Percentiles rank a stretch among this genome's conserved stretches.
Evolutionary conservation across 1,140 invertebrate genomes (phyloP).

Genomic region (Nephotettix cincticeps): DNA sequence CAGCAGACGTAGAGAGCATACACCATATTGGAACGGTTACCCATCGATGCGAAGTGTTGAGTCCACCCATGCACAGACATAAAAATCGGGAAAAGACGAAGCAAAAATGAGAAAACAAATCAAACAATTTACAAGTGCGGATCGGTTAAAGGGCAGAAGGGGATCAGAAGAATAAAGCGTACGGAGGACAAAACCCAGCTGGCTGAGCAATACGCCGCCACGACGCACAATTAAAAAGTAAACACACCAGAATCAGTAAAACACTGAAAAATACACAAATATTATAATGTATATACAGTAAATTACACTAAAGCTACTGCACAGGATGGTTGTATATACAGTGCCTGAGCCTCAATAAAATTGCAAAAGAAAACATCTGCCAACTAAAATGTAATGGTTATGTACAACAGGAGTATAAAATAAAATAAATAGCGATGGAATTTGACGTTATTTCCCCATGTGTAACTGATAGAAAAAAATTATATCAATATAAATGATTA

Average conservation of each 20-base stretch:
- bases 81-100: slow-evolving; percentile 30
- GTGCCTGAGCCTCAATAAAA: neutral
- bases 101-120: slow-evolving; percentile 30
- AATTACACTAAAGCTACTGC: neutral
- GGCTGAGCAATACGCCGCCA: neutral
- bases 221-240: neutral
- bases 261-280: slow-evolving; percentile 14
- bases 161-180: slow-evolving; percentile 18
- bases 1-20: slow-evolving; percentile 28
- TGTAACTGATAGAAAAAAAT: too few relatives aligned
- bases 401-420: neutral
- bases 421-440: too few relatives aligned
- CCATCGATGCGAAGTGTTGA: neutral
- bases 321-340: neutral
- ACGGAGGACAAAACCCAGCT: neutral
- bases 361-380: neutral
- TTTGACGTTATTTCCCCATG: too few relatives aligned
- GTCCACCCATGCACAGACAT: slow-evolving; percentile 35
- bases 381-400: neutral
- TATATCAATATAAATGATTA: too few relatives aligned
- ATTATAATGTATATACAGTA: slow-evolving; percentile 5
- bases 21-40: slow-evolving; percentile 24
- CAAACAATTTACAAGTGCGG: slow-evolving; percentile 16
- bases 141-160: slow-evolving; percentile 10
- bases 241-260: slow-evolving; percentile 15